Conservation (phyloP, 1,140 invertebrate genomes). For the Venustaconcha ellipsiformis region DNA sequence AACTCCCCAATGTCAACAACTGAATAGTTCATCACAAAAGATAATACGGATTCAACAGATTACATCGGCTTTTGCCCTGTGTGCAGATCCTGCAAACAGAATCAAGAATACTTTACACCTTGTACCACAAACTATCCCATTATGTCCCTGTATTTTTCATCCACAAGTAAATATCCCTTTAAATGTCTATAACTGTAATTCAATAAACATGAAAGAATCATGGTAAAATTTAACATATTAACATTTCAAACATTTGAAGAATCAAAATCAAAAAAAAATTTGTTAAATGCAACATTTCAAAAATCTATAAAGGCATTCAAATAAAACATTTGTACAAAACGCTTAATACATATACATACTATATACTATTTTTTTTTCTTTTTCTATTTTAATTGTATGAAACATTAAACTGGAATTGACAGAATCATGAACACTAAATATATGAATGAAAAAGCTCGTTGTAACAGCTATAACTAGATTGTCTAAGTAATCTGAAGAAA, state of each 20-base stretch:
- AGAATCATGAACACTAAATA: slow-evolving; percentile 51
- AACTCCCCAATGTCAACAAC: too few relatives aligned
- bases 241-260: slow-evolving; percentile 43
- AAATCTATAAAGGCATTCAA: slow-evolving; percentile 55
- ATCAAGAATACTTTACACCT: too few relatives aligned
- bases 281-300: slow-evolving; percentile 58
- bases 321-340: slow-evolving; percentile 50
- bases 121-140: too few relatives aligned
- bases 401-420: slow-evolving; percentile 49
- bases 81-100: too few relatives aligned
- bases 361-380: slow-evolving; percentile 40
- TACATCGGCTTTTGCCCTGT: too few relatives aligned
- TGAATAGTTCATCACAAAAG: too few relatives aligned
- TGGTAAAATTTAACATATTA: slow-evolving; percentile 44
- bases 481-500: slow-evolving; percentile 42
- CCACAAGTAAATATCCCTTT: too few relatives aligned
- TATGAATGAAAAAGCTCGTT: slow-evolving; percentile 51
- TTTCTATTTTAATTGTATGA: slow-evolving; percentile 42
- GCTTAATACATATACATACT: slow-evolving; percentile 17
- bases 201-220: slow-evolving; percentile 45
- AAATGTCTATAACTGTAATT: slow-evolving; percentile 7
- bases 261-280: slow-evolving; percentile 35
- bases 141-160: too few relatives aligned
- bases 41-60: too few relatives aligned
- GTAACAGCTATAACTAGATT: slow-evolving; percentile 62